Conservation (phyloP, 2,797 vertebrate species). For the Anolis apletophallus region DNA sequence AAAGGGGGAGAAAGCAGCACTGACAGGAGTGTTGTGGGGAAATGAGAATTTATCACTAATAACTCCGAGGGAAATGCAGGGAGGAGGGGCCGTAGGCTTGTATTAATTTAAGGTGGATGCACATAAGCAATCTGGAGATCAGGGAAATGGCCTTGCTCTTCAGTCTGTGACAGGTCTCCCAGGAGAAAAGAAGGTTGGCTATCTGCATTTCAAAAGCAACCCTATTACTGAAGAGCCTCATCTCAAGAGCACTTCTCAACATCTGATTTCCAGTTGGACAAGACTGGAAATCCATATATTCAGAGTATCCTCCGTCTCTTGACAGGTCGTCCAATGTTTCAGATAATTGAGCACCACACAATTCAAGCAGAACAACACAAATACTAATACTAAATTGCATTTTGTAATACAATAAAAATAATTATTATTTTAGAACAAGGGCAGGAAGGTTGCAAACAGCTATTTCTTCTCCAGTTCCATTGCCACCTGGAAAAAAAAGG, state of each 20-base stretch:
- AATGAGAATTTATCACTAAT: conserved; percentile 21
- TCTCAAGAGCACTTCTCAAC: accelerated
- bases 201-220: conserved; percentile 11
- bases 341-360: neutral
- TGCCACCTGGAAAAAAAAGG: conserved; percentile 32
- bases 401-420: too few species aligned
- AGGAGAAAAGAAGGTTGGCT: neutral
- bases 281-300: neutral
- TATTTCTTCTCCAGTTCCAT: conserved; percentile 4
- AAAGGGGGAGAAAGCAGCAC: neutral
- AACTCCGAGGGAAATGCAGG: accelerated
- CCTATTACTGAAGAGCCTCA: neutral
- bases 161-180: conserved; percentile 19
- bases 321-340: conserved; percentile 6
- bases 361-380: conserved; percentile 13
- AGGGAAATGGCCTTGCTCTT: neutral
- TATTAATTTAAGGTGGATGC: accelerated
- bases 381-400: too few species aligned
- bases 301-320: neutral
- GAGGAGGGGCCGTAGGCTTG: accelerated
- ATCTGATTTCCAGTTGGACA: neutral
- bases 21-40: neutral
- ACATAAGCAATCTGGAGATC: neutral
- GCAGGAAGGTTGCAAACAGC: neutral
- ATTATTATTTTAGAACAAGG: neutral